Conservation (phyloP, 35 echinoderm and acorn worm genomes). For the Ophioderma brevispina region DNA sequence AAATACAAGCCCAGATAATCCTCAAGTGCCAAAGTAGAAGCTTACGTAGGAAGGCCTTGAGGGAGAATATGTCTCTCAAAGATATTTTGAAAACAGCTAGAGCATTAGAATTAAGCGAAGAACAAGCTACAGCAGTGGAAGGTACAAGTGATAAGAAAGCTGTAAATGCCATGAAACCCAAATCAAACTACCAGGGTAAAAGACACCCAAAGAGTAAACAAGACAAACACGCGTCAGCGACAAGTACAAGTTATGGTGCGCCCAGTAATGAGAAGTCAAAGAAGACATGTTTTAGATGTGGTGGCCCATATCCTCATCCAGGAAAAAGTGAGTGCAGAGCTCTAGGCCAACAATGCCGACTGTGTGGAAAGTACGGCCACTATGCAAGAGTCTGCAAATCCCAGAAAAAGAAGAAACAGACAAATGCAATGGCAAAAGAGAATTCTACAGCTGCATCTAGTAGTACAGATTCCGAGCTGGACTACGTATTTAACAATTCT, state of each 20-base stretch:
- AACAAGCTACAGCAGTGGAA: conserved; percentile 23
- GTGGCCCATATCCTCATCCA: background rate
- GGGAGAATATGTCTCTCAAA: conserved; percentile 36
- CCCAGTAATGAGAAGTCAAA: background rate
- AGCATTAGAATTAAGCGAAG: conserved; percentile 39
- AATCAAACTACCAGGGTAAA: background rate
- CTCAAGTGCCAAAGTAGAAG: conserved; percentile 38
- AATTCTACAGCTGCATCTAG: background rate
- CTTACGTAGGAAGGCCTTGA: conserved; percentile 39
- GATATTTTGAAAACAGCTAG: conserved; percentile 22
- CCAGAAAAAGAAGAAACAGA: background rate
- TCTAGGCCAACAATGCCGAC: background rate
- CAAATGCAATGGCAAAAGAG: background rate
- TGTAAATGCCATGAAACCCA: background rate
- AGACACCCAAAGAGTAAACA: no score
- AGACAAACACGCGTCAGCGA: background rate
- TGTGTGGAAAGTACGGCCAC: background rate
- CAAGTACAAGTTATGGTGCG: background rate
- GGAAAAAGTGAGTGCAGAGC: background rate
- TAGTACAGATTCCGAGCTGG: background rate
- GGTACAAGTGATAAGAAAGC: background rate
- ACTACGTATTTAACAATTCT: background rate
- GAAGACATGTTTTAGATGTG: background rate
- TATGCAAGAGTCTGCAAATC: background rate
- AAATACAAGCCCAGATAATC: conserved; percentile 67